Evolutionary conservation across 2,797 vertebrate genomes (phyloP), one percentile per base, ranked within the genome.

Genomic region (Ceryle rudis): DNA sequence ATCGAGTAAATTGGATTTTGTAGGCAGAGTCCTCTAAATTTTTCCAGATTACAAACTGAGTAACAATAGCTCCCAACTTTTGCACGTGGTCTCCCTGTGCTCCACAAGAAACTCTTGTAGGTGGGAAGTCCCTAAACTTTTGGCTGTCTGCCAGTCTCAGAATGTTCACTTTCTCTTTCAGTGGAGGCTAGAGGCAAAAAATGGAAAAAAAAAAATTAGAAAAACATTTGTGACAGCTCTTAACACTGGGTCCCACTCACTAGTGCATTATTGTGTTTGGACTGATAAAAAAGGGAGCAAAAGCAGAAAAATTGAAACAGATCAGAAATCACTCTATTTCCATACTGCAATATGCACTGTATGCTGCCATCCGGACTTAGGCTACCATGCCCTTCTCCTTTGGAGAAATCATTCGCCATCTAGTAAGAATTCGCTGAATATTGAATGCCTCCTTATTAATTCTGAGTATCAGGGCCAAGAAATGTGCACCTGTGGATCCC

Each of bases 371-470:
- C 77, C 49, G 82, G 66, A 81, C 49, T 33, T 81, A 81, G 74
- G 86, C 66, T 81, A 22, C 55, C 55, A 33, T 47, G 46, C 9
- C 33, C 18, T 82, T 85, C 52, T 84, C 52, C 57, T 62, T 67
- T 9, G 31, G 69, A 65, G 70, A 89, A 94, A 80, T 65, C 11
- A 47, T 91, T 89, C 46, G 74, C 77, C 87, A 37, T 66, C 47
- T 44, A 92, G 49, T 84, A 71, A 83, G 86, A 93, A 93, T 92
- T 78, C 89, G 87, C 73, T 89, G 91, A 90, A 93, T 47, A 42
- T 46, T 81, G 51, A 51, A 75, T 81, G 60, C 57, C 52, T 93
- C 54, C 58, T 22, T 67, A 51, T 67, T 81, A 65, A 90, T 93
- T 89, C 41, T 75, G 49, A 71, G 64, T 90, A 94, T 77, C 66